Evolutionary conservation across 35 echinoderm and acorn worm genomes (phyloP).

Genomic region (Lytechinus variegatus): DNA sequence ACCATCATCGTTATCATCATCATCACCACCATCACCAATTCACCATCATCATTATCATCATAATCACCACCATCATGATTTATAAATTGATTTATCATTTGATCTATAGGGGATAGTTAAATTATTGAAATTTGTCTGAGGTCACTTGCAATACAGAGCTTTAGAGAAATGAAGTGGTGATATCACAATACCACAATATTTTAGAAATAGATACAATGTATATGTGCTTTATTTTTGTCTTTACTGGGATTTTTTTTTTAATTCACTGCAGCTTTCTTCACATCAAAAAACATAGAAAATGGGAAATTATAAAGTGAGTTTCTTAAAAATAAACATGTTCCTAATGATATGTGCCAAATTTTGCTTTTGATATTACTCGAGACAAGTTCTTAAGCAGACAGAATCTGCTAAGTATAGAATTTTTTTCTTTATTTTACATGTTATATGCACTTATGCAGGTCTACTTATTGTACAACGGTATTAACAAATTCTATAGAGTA

Average conservation of each 20-base stretch:
- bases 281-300: neutral
- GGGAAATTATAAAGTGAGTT: neutral
- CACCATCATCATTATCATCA: no score
- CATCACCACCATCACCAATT: no score
- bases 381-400: neutral
- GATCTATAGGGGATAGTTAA: no score
- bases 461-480: neutral
- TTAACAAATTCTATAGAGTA: neutral
- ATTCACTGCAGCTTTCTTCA: neutral
- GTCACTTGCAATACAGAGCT: no score
- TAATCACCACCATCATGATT: no score
- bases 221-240: neutral
- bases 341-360: neutral
- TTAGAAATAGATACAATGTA: no score
- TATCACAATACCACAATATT: no score
- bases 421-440: neutral
- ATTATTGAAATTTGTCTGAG: no score
- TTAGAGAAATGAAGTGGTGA: no score
- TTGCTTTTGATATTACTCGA: neutral
- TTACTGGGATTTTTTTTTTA: neutral
- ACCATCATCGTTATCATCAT: no score
- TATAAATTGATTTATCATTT: no score
- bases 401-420: neutral
- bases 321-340: neutral
- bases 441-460: neutral